phyloP scores from a whole-genome alignment of 1,140 invertebrate genomes.

The Bactericera cockerelli region DNA sequence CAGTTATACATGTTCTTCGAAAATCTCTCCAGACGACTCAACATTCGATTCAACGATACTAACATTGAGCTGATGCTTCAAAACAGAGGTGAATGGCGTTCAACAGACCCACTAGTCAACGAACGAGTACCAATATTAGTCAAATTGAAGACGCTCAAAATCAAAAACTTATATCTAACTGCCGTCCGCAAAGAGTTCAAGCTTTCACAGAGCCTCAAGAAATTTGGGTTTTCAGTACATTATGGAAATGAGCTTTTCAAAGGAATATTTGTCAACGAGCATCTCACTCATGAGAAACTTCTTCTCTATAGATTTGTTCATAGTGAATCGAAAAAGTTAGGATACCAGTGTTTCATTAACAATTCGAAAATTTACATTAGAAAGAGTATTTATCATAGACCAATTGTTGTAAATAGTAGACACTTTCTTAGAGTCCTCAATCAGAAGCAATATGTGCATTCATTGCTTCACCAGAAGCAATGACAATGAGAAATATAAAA shows the following conservation, averaged over 20 bases:
- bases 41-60: not conserved
- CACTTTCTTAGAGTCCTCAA: not conserved
- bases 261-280: not conserved
- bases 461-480: too few relatives aligned
- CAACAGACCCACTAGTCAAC: not conserved
- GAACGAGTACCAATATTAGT: not conserved
- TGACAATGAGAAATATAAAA: too few relatives aligned
- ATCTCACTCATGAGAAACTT: not conserved
- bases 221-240: not conserved
- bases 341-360: not conserved
- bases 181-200: not conserved
- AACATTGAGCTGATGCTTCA: not conserved
- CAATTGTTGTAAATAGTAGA: not conserved
- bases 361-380: conserved; percentile 6
- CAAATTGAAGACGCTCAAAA: not conserved
- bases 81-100: not conserved
- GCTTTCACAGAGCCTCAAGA: not conserved
- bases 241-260: not conserved
- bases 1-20: not conserved
- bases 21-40: not conserved
- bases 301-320: not conserved
- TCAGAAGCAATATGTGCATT: too few relatives aligned
- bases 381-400: not conserved
- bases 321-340: not conserved
- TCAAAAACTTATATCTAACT: conserved; percentile 1